phyloP scores from a whole-genome alignment of 1,140 invertebrate genomes.

The Rhagoletis pomonella region DNA sequence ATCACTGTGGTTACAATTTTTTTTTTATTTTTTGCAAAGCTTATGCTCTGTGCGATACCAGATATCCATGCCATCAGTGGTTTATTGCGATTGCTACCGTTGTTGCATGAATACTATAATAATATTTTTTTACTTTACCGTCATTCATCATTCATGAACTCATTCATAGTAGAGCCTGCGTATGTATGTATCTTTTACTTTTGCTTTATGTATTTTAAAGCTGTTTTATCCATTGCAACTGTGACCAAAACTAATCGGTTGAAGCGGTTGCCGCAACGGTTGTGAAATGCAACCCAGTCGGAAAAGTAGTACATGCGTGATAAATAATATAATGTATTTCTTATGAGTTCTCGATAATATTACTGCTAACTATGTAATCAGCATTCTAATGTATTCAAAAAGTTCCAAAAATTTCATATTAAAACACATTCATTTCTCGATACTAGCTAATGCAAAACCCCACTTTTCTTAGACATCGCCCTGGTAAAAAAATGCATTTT shows the following conservation, averaged over 20 bases:
- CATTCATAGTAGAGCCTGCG: not conserved
- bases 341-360: no score
- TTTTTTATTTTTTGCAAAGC: not conserved
- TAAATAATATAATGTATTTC: no score
- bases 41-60: not conserved
- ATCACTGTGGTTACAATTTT: not conserved
- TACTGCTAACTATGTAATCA: no score
- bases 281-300: not conserved
- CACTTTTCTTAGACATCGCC: no score
- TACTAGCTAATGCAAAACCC: no score
- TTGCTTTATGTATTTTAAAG: not conserved
- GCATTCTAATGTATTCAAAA: no score
- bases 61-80: conserved; percentile 18
- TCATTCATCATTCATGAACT: conserved; percentile 29
- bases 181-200: not conserved
- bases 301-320: no score
- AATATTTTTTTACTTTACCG: not conserved
- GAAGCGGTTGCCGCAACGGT: conserved; percentile 18
- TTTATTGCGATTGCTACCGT: not conserved
- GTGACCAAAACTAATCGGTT: conserved; percentile 28
- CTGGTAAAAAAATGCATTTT: no score
- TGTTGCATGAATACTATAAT: not conserved
- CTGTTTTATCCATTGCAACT: conserved; percentile 20
- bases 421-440: no score
- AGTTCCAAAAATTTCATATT: no score